A percentile compares a stretch with the other conserved stretches of the same genome.
These are phyloP conservation scores for Microctenopoma steveboyesi DNA, from an alignment of 2,797 vertebrate genomes.

Conservation along the genomic window DNA sequence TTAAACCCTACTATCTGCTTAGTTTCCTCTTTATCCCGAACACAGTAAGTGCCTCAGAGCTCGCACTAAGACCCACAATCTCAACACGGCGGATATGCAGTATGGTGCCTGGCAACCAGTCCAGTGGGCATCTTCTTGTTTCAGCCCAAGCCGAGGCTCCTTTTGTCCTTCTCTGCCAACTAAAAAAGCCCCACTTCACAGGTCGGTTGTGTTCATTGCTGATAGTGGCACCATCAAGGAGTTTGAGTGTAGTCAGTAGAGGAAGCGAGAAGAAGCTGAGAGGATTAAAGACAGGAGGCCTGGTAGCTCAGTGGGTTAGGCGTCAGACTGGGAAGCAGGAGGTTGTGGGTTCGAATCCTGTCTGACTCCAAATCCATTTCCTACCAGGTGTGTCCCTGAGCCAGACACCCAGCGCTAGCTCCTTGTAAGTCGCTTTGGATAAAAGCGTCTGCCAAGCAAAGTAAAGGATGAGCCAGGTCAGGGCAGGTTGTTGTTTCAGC, in stretches of 20 bases:
- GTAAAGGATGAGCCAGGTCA: conserved; percentile 8
- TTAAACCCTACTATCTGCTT: background rate
- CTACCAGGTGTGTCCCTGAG: too few species aligned
- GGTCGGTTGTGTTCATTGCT: conserved; percentile 16
- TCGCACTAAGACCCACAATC: conserved; percentile 8
- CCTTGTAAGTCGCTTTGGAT: too few species aligned
- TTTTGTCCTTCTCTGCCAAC: conserved; percentile 20
- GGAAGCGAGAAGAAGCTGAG: conserved; percentile 9
- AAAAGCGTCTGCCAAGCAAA: too few species aligned
- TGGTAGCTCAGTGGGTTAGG: too few species aligned
- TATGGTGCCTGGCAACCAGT: conserved; percentile 4
- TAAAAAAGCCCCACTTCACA: conserved; percentile 16
- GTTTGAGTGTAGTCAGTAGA: background rate
- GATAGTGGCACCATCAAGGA: conserved; percentile 31
- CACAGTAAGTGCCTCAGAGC: conserved; percentile 1
- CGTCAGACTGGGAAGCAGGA: too few species aligned
- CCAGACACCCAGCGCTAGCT: too few species aligned
- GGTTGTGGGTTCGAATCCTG: too few species aligned
- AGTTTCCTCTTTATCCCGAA: conserved; percentile 7
- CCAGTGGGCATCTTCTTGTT: conserved; percentile 9
- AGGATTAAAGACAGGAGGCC: conserved; percentile 12
- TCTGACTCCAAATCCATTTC: too few species aligned
- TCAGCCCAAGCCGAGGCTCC: conserved; percentile 15
- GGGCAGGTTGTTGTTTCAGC: conserved; percentile 20
- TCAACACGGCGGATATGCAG: conserved; percentile 11